A percentile compares a stretch with the other conserved stretches of the same genome.
Evolutionary conservation across 2,113 vertebrate genomes (phyloP).

Genomic region (Syrrhaptes paradoxus): DNA sequence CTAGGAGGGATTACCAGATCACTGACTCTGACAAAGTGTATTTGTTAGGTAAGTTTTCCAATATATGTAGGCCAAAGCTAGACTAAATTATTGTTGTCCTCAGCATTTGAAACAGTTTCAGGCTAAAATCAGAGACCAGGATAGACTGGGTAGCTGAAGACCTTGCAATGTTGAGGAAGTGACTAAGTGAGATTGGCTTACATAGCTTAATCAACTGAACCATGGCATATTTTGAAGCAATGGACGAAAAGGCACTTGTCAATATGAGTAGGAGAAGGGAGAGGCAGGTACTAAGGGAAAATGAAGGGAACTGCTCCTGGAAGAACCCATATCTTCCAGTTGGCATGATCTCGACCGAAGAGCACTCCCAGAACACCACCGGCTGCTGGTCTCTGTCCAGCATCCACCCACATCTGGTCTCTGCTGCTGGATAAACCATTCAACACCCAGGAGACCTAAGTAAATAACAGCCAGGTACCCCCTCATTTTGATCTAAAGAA

Average conservation of each 20-base stretch:
- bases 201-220: background rate
- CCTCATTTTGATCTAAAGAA: background rate
- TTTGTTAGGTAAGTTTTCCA: background rate
- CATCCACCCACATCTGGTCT: background rate
- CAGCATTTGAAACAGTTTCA: background rate
- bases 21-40: background rate
- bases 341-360: background rate
- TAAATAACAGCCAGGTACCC: background rate
- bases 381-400: background rate
- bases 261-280: background rate
- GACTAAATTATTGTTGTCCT: background rate
- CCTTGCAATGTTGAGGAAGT: background rate
- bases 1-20: background rate
- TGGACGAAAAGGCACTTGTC: background rate
- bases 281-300: background rate
- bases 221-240: background rate
- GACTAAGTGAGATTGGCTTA: background rate
- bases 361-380: background rate
- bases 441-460: background rate
- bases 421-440: background rate
- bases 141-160: background rate
- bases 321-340: background rate
- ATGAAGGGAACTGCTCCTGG: background rate
- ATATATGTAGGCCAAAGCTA: background rate
- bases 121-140: background rate